Evolutionary conservation across 1,140 invertebrate genomes (phyloP), one percentile per base, ranked within the genome.

Genomic region (Calosoma granatense): DNA sequence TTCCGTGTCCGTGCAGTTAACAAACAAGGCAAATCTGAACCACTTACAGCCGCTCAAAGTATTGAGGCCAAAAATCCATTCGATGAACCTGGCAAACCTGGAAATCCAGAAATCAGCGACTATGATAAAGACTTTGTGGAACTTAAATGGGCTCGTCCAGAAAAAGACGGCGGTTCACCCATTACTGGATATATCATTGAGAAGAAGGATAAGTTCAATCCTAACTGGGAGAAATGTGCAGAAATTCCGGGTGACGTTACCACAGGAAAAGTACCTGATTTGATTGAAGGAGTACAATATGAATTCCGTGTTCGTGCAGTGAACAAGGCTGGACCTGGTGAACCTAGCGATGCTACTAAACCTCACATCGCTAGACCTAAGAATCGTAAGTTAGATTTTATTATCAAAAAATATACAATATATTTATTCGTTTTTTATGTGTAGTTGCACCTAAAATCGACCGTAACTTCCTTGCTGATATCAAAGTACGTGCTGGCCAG

Each of bases 1-100:
- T 98, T 97, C 78, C 76, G 95, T 59, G 94, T 98, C 0, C 80
- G 88, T 22, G 95, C 96, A 20, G 91, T 94, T 26, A 99, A 99
- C 67, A 88, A 89, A 59, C 90, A 97, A 78, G 97, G 96, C 52
- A 89, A 88, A 72, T 97, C 94, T 20, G 94, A 98, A 65, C 94
- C 95, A 17, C 76, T 99, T 1, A 87, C 88, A 1, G 86, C 92
- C 15, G 78, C 81, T n/a, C 85, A 91, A 65, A 80, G 88, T n/a
- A 92, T 90, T 60, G 86, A 96, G 72, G 97, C 97, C 43, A 98
- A 98, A 72, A 97, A 99, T 89, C 96, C 96, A 51, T 99, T 90
- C 74, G 93, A 90, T 83, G 76, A 82, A 69, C 76, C 74, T 55
- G 83, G 85, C 54, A 87, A 90, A 67, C 90, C 92, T n/a, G 88